Percentiles rank a stretch among this genome's conserved stretches.
Evolutionary conservation across 2,888 invertebrate species (phyloP).

Genomic region (Leucoma salicis): DNA sequence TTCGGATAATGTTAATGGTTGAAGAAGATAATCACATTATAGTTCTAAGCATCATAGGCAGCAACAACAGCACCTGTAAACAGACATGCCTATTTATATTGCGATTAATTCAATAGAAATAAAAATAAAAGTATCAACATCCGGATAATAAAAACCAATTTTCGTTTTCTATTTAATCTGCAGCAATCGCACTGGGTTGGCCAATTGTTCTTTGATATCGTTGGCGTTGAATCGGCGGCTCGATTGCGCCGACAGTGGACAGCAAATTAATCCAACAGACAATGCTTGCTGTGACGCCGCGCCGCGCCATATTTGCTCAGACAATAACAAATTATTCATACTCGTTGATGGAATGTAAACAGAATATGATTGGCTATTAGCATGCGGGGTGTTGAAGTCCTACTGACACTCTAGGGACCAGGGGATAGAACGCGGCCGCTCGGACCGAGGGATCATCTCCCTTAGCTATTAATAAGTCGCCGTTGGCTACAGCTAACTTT

Average conservation of each 20-base stretch:
- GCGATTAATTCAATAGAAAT: slow-evolving; percentile 37
- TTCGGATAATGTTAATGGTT: no score
- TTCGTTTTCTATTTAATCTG: slow-evolving; percentile 64
- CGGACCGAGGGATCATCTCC: slow-evolving; percentile 65
- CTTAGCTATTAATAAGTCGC: slow-evolving; percentile 72
- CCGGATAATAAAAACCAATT: slow-evolving; percentile 63
- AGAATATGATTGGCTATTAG: slow-evolving; percentile 82
- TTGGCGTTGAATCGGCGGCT: slow-evolving; percentile 51
- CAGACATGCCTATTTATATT: no score
- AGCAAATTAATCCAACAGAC: slow-evolving; percentile 74
- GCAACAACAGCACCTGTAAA: no score
- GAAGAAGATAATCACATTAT: no score
- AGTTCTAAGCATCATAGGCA: no score
- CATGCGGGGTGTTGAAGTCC: slow-evolving; percentile 63
- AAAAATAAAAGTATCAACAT: slow-evolving; percentile 37
- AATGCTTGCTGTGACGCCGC: slow-evolving; percentile 68
- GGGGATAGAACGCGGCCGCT: slow-evolving; percentile 37
- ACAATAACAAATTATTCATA: slow-evolving; percentile 82
- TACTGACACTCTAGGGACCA: slow-evolving; percentile 52
- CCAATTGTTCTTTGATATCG: slow-evolving; percentile 65
- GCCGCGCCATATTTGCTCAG: slow-evolving; percentile 65
- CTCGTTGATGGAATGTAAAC: slow-evolving; percentile 81
- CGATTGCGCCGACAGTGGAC: slow-evolving; percentile 56
- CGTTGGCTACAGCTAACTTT: slow-evolving; percentile 69
- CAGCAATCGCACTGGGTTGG: slow-evolving; percentile 46